Evolutionary conservation across 1,140 invertebrate genomes (phyloP), one percentile per base, ranked within the genome.

Genomic region (Platyscapa corneri): DNA sequence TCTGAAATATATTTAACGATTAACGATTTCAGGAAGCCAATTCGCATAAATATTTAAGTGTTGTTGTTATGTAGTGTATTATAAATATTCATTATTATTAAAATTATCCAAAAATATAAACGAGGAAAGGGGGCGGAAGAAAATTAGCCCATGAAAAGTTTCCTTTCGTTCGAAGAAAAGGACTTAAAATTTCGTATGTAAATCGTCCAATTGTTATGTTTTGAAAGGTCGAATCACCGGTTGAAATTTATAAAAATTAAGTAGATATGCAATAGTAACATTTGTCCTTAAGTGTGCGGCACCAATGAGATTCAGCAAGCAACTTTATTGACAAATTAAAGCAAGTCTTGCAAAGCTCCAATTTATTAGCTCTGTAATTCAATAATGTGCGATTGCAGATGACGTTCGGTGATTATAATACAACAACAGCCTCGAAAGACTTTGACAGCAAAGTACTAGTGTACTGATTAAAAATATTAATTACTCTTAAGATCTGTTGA

Each of bases 11-110:
- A 34, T 70, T 53, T 46, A 60, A 56, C 10, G 46, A 12, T 23
- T 42, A 42, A 70, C 0, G n/a, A 32, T 76, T 56, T 74, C 56
- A 46, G 49, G 39, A 56, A 74, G 49, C 37, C n/a, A 42, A 32
- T 82, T 72, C 30, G 74, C 37, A 77, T 30, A 74, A 70, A 56
- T 82, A 74, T 56, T 82, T 74, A 72, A 56, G 67, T 74, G 32
- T 74, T 82, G 32, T 70, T 32, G 65, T 82, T 82, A 39, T 39
- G 32, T 80, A 80, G 34, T 37, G 23, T 70, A n/a, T 64, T 76
- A 76, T 64, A 64, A 32, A 64, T 76, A 76, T 72, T 83, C 49
- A 75, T 56, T 3, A 30, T 82, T 30, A 82, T 75, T 75, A 46
- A 75, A 72, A 46, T 64, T 23, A 32, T 60, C 27, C 14, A 23